phyloP scores from a whole-genome alignment of 2,113 vertebrate genomes.

The Cephalopholis sonnerati region DNA sequence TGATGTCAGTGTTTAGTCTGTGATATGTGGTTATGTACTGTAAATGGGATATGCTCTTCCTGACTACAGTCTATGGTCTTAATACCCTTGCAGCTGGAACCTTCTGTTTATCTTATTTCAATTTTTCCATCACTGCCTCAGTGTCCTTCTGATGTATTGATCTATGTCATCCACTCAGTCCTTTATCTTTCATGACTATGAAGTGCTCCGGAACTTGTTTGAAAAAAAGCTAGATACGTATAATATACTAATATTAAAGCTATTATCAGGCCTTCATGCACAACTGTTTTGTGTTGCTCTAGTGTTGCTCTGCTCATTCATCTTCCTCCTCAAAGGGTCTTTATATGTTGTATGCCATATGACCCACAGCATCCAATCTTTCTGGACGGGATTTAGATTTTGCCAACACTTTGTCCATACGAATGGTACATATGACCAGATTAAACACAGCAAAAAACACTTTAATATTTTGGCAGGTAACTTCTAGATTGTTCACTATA shows the following conservation, averaged over 20 bases:
- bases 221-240: not conserved
- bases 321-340: not conserved
- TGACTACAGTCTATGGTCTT: slow-evolving; percentile 36
- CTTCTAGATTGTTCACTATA: not conserved
- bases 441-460: not conserved
- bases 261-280: not conserved
- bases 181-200: slow-evolving; percentile 37
- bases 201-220: slow-evolving; percentile 10
- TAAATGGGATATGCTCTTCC: slow-evolving; percentile 19
- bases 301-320: not conserved
- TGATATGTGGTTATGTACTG: not conserved
- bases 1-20: not conserved
- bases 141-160: slow-evolving; percentile 48
- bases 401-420: not conserved
- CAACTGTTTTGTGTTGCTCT: not conserved
- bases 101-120: slow-evolving; percentile 34
- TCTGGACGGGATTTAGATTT: not conserved
- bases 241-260: not conserved
- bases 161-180: slow-evolving; percentile 44
- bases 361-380: not conserved
- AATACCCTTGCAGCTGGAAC: slow-evolving; percentile 34
- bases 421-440: not conserved
- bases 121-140: slow-evolving; percentile 32
- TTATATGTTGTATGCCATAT: not conserved
- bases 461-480: not conserved